Evolutionary conservation across 2,113 vertebrate genomes (phyloP), one percentile per base, ranked within the genome.

Genomic region (Corvus hawaiiensis): DNA sequence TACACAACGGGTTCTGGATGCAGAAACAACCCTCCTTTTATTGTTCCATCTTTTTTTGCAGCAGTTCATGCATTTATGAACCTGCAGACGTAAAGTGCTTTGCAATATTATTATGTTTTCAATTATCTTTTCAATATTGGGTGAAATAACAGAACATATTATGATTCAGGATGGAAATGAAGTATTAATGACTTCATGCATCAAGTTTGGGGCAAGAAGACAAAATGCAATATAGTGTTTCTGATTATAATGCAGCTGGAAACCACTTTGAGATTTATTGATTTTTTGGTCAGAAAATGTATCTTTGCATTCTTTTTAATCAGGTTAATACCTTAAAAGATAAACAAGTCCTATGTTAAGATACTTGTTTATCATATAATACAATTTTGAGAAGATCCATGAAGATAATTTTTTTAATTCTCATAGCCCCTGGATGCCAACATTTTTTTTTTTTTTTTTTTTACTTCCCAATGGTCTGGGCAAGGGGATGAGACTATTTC

Each of bases 101-200:
- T 92, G 51, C 87, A 84, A n/a, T 64, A 56, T 80, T 83, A 62
- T 0, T 85, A 17, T n/a, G 52, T 91, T 92, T 86, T 87, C 51
- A 74, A 23, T 41, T 41, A 41, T 41, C 6, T 41, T 41, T 41
- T 41, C 39, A 41, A 41, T n/a, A 48, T 89, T 72, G 71, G 49
- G 30, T 78, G 32, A 93, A 92, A 69, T 66, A 94, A 83, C 78
- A 91, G 85, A 87, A 90, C 89, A 75, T 89, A 81, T 73, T 94
- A 62, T 90, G 84, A 94, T 96, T 97, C 95, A 95, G 90, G 90
- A 78, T 94, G 64, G 76, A 96, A 80, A 63, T 58, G 15, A 87
- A 79, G 27, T 67, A 24, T 21, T 83, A 33, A 23, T 77, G 43
- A 67, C 28, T 83, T 87, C 28, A 67, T 71, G 16, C 21, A 28